Evolutionary conservation across 2,888 invertebrate species (phyloP).

Genomic region (Cheilosia vernalis): DNA sequence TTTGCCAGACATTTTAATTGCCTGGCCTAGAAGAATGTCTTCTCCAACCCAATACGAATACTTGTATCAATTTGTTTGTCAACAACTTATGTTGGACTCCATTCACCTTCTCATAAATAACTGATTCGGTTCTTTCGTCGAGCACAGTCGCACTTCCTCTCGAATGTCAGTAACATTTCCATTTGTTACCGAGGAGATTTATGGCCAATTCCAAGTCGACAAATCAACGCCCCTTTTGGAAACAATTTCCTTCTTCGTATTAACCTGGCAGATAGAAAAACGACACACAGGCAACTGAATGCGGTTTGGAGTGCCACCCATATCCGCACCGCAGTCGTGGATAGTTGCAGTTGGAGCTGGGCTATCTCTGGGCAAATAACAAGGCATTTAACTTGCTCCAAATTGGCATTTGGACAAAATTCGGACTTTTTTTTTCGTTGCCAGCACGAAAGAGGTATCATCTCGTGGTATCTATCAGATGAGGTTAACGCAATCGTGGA

Average conservation of each 20-base stretch:
- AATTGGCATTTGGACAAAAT: constrained; percentile 68
- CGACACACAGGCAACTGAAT: constrained; percentile 20
- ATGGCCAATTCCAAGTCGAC: constrained; percentile 71
- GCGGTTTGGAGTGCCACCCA: constrained; percentile 33
- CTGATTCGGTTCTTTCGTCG: constrained; percentile 55
- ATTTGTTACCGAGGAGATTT: constrained; percentile 68
- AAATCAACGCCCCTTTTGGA: constrained; percentile 74
- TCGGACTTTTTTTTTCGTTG: constrained; percentile 8
- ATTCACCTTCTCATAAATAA: constrained; percentile 71
- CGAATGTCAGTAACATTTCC: constrained; percentile 65
- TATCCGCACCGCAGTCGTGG: neutral
- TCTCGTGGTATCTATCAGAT: constrained; percentile 32
- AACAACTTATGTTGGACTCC: constrained; percentile 62
- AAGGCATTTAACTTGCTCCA: constrained; percentile 66
- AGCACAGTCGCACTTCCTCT: constrained; percentile 59
- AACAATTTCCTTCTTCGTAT: constrained; percentile 66
- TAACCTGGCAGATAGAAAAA: neutral
- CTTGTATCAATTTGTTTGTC: constrained; percentile 67
- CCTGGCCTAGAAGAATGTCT: constrained; percentile 3
- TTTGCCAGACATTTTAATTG: constrained; percentile 57
- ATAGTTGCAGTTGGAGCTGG: constrained; percentile 3
- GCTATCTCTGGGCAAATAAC: constrained; percentile 29
- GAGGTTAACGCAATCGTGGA: constrained; percentile 35
- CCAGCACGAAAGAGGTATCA: neutral
- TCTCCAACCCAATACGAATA: neutral